Conservation (phyloP, 2,113 vertebrate species). For the Pseudopodoces humilis region DNA sequence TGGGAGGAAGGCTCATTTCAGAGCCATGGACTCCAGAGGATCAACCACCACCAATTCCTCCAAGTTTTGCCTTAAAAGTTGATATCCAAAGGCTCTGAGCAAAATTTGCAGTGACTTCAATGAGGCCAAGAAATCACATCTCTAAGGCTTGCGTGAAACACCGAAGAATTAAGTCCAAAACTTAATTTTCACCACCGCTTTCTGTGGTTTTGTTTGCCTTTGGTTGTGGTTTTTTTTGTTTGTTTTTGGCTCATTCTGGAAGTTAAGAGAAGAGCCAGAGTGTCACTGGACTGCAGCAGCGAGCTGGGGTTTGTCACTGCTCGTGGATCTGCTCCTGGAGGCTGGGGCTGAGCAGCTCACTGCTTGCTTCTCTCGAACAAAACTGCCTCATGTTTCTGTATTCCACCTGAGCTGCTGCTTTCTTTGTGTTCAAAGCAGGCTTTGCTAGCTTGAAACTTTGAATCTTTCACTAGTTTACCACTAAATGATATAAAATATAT, state of each 20-base stretch:
- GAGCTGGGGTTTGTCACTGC: neutral
- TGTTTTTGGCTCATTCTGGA: neutral
- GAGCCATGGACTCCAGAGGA: neutral
- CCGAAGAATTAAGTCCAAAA: neutral
- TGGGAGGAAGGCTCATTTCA: neutral
- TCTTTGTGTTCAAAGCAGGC: neutral
- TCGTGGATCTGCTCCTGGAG: neutral
- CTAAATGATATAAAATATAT: too few relatives aligned
- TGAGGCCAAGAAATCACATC: neutral
- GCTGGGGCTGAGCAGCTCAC: neutral
- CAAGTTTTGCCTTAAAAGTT: neutral
- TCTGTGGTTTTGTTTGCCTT: neutral
- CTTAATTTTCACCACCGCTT: neutral
- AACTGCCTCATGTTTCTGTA: neutral
- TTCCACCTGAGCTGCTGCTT: neutral
- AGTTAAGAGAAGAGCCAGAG: neutral
- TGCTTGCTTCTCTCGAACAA: neutral
- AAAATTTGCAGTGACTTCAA: neutral
- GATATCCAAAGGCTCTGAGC: neutral
- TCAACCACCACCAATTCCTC: neutral
- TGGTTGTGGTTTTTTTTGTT: neutral
- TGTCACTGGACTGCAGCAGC: neutral
- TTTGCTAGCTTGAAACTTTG: neutral
- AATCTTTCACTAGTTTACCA: neutral
- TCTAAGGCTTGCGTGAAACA: neutral